Evolutionary conservation across 2,797 vertebrate genomes (phyloP).

Genomic region (Micropoecilia bifurca): DNA sequence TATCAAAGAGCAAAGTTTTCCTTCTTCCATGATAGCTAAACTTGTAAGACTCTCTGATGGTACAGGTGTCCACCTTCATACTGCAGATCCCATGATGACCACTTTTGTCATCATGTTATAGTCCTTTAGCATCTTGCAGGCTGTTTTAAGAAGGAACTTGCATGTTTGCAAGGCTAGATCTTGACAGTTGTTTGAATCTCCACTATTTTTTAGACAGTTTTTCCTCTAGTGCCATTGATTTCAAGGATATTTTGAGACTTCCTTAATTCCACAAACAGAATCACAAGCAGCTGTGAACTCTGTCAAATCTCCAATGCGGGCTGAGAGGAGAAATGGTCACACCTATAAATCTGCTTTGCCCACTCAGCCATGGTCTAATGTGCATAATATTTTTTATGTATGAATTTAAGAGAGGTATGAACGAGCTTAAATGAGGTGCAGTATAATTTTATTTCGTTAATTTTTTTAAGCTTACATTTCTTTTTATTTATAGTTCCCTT

Average conservation of each 20-base stretch:
- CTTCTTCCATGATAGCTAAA: not conserved
- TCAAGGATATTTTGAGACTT: not conserved
- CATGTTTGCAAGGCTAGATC: not conserved
- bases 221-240: not conserved
- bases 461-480: too few species aligned
- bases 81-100: not conserved
- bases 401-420: not conserved
- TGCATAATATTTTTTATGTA: not conserved
- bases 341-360: not conserved
- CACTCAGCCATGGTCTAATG: not conserved
- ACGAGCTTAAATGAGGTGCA: not conserved
- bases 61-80: not conserved
- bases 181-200: not conserved
- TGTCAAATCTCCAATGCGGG: not conserved
- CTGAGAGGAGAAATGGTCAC: not conserved
- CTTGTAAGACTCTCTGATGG: not conserved
- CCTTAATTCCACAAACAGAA: not conserved
- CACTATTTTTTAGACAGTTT: not conserved
- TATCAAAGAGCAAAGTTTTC: not conserved
- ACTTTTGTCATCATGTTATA: not conserved
- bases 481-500: too few species aligned
- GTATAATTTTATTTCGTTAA: too few species aligned
- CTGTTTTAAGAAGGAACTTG: not conserved
- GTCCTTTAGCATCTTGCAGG: not conserved
- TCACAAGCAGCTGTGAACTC: not conserved